Conservation (phyloP, 2,888 invertebrate genomes). For the Tetragnatha montana region DNA sequence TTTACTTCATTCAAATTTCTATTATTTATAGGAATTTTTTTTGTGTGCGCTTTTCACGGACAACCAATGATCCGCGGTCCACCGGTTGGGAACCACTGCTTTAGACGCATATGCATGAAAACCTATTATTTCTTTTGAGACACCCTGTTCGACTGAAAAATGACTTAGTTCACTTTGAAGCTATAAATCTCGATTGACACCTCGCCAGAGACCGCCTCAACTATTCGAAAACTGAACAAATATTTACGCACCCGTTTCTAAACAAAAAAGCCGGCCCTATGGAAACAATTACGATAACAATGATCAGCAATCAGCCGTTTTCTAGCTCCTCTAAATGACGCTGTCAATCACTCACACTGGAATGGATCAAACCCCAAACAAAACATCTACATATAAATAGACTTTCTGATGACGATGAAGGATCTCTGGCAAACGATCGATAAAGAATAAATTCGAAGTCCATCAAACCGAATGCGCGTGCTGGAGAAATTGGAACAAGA, state of each 20-base stretch:
- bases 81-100: no score
- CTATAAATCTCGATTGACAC: no score
- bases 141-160: no score
- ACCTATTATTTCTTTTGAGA: no score
- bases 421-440: background rate
- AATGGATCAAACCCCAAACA: background rate
- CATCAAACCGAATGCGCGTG: background rate
- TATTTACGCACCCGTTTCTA: background rate
- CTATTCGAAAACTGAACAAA: background rate
- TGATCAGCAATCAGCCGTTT: background rate
- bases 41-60: no score
- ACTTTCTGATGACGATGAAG: background rate
- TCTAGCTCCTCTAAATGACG: background rate
- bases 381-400: background rate
- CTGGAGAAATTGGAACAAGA: background rate
- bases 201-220: no score
- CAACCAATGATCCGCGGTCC: no score
- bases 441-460: slow-evolving; percentile 2
- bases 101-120: no score
- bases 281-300: background rate
- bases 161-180: no score
- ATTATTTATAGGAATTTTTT: no score
- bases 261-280: background rate
- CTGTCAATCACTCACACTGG: background rate
- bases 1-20: no score